Base-by-base conservation (phyloP, 1,140 invertebrate species). In the Euglossa dilemma region DNA sequence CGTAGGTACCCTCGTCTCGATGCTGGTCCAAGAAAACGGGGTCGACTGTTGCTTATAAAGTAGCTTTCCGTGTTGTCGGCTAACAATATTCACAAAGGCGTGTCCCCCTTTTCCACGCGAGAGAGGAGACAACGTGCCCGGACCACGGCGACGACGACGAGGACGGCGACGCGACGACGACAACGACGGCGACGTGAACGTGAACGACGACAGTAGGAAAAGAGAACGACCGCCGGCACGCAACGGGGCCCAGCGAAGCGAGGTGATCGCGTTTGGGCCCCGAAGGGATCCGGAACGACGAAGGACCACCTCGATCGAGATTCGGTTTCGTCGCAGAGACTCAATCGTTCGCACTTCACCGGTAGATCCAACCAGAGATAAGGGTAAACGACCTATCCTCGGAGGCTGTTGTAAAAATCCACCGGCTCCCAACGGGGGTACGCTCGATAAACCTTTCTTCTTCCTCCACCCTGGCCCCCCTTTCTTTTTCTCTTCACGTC, bases 281-380 rank as follows among this genome's bases (percentile, higher is more conserved):
- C 43, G 25, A 67, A 73, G 77, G 75, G 73, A 82, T 79, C 75
- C 74, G 50, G 66, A 78, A 66, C 78, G 25, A 71, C 14, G 70
- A 84, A 84, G 54, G 89, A 88, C 87, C 89, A 90, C 89, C 89
- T 84, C 87, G 87, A 71, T 88, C 83, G 86, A 90, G 85, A 87
- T 88, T 83, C 80, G 71, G 78, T 88, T 84, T 83, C 86, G 63
- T 72, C 79, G 70, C 70, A 25, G 69, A 25, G 69, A 23, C 63
- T 80, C 77, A 28, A 84, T 84, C 83, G 83, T 84, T 84, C 64
- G 77, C 83, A 84, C 83, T 84, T 84, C 76, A 63, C 36, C 69
- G 61, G 70, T 69, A 74, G 83, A 84, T 84, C 47, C 52, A 45
- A 50, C n/a, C 52, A 0, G n/a, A 63, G 82, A 84, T 84, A 77